Conservation (phyloP, 2,888 invertebrate genomes). For the Eurois occulta region DNA sequence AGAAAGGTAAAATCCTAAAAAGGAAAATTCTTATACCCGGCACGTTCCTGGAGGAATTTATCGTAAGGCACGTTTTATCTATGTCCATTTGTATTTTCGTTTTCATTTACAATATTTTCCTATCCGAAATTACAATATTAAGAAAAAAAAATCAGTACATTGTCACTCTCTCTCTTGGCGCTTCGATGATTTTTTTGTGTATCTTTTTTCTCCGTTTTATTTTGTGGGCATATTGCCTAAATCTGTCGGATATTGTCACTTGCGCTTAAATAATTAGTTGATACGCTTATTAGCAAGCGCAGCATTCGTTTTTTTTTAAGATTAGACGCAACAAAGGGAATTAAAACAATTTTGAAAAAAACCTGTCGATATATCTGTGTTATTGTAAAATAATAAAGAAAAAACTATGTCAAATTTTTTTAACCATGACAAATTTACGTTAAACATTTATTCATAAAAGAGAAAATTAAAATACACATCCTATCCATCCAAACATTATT, state of each 20-base stretch:
- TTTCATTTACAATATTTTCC: not conserved
- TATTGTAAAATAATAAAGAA: too few relatives aligned
- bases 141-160: not conserved
- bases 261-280: not conserved
- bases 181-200: not conserved
- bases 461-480: conserved; percentile 11
- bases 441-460: not conserved
- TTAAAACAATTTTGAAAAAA: not conserved
- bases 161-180: not conserved
- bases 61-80: not conserved
- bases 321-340: not conserved
- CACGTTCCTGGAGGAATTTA: not conserved
- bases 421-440: not conserved
- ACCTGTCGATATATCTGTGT: not conserved
- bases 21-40: not conserved
- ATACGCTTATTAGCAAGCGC: conserved; percentile 9
- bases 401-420: not conserved
- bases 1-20: not conserved
- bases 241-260: not conserved
- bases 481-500: conserved; percentile 25
- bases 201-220: not conserved
- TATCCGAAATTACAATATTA: too few relatives aligned
- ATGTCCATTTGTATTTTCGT: conserved; percentile 12
- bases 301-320: not conserved
- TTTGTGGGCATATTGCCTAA: not conserved